phyloP scores from a whole-genome alignment of 2,888 invertebrate genomes.

The Camponotus fellah region DNA sequence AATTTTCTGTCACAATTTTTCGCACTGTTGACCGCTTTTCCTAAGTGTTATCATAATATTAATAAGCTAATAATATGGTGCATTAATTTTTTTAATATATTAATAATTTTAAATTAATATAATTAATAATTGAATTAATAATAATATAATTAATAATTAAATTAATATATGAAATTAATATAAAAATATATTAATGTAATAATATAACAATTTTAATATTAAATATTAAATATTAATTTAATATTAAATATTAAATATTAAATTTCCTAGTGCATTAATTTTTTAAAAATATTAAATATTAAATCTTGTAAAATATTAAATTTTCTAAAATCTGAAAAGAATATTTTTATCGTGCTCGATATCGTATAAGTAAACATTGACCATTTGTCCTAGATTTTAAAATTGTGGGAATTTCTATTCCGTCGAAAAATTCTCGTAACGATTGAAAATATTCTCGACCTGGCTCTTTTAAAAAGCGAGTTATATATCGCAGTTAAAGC shows the following conservation, averaged over 20 bases:
- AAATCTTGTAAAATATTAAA: too few species aligned
- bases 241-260: too few species aligned
- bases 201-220: background rate
- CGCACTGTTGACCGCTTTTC: background rate
- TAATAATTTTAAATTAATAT: too few species aligned
- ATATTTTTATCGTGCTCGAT: background rate
- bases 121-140: too few species aligned
- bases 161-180: too few species aligned
- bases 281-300: background rate
- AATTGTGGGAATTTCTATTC: background rate
- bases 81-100: too few species aligned
- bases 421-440: slow-evolving; percentile 22
- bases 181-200: background rate
- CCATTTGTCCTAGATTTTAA: background rate
- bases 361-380: background rate
- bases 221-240: background rate
- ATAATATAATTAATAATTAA: too few species aligned
- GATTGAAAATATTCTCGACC: slow-evolving; percentile 1
- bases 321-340: background rate
- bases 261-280: too few species aligned
- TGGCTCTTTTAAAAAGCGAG: background rate
- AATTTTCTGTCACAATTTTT: background rate
- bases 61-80: background rate
- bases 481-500: background rate
- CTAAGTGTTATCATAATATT: background rate